A percentile compares a stretch with the other conserved stretches of the same genome.
These are phyloP conservation scores for Pseudochaenichthys georgianus DNA, from an alignment of 2,797 vertebrate genomes.

Conservation along the genomic window DNA sequence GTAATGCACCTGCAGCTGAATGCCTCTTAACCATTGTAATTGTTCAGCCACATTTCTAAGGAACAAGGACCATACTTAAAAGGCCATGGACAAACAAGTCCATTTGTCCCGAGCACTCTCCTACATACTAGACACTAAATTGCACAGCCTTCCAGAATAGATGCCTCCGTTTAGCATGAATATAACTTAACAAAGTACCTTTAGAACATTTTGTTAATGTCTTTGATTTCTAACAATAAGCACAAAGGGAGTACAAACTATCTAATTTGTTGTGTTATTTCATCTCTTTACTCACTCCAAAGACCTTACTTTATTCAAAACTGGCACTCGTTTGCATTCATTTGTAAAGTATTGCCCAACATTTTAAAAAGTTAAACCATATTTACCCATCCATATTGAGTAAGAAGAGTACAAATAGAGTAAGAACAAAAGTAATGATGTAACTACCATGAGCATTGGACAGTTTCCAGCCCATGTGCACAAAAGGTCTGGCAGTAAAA, in stretches of 20 bases:
- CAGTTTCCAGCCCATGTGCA: constrained; percentile 1
- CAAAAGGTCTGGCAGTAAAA: constrained; percentile 33
- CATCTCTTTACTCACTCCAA: constrained; percentile 43
- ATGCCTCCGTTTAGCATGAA: constrained; percentile 85
- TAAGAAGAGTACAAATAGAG: background rate
- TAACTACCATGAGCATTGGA: background rate
- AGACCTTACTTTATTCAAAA: background rate
- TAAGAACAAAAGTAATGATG: constrained; percentile 16
- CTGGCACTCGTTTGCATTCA: constrained; percentile 12
- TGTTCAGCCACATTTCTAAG: constrained; percentile 91
- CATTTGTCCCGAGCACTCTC: constrained; percentile 87
- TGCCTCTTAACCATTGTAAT: constrained; percentile 95
- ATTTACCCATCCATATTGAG: constrained; percentile 1
- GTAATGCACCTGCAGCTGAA: constrained; percentile 99
- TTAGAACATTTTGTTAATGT: constrained; percentile 80
- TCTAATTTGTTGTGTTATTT: constrained; percentile 77
- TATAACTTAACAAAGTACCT: constrained; percentile 85
- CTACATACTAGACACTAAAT: constrained; percentile 89
- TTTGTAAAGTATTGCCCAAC: background rate
- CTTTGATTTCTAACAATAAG: constrained; percentile 78
- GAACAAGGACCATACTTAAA: constrained; percentile 88
- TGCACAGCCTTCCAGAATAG: constrained; percentile 87
- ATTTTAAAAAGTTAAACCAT: background rate
- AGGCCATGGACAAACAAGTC: constrained; percentile 93
- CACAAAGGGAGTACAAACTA: constrained; percentile 76